Conservation (phyloP, 2,797 vertebrate genomes). For the Rousettus madagascariensis region DNA sequence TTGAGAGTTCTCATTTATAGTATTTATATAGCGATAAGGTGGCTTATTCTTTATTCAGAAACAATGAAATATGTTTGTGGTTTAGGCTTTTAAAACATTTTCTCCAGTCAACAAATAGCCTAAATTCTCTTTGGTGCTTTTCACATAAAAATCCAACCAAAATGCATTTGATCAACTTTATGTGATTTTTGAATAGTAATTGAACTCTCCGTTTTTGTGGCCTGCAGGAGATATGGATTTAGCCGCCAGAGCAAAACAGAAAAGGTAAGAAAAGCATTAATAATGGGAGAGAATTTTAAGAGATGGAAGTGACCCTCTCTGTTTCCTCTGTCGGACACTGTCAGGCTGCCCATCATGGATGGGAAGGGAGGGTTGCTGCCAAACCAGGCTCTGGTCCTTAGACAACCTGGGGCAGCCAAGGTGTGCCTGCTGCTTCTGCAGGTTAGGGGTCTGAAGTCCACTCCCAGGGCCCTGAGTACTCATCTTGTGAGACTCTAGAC, state of each 20-base stretch:
- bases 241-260: slow-evolving; percentile 91
- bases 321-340: neutral
- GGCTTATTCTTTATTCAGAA: neutral
- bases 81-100: neutral
- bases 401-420: neutral
- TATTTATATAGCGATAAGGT: neutral
- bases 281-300: neutral
- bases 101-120: neutral
- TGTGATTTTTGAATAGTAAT: slow-evolving; percentile 52
- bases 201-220: slow-evolving; percentile 18
- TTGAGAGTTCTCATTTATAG: neutral
- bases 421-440: neutral
- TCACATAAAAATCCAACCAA: slow-evolving; percentile 34
- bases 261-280: slow-evolving; percentile 85
- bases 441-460: neutral
- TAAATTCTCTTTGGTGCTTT: neutral
- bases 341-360: neutral
- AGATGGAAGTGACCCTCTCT: neutral
- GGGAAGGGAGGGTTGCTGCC: neutral
- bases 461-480: neutral
- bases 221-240: slow-evolving; percentile 92
- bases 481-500: neutral
- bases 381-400: neutral
- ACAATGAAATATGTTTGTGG: neutral
- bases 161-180: neutral